Evolutionary conservation across 2,888 invertebrate genomes (phyloP).

Genomic region (Rotaria macrura): DNA sequence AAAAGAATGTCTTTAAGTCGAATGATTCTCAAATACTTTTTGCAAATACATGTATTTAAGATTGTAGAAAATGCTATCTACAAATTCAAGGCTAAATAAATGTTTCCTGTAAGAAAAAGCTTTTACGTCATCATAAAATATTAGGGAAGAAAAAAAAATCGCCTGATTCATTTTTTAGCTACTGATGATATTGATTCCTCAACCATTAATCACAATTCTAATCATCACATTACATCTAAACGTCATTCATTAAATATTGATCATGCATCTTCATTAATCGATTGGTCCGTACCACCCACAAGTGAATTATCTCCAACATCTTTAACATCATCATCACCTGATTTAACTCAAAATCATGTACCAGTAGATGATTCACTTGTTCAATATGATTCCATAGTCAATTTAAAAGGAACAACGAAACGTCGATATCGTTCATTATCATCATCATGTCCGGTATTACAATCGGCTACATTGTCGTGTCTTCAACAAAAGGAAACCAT

Average conservation of each 20-base stretch:
- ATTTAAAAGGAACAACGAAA: not conserved
- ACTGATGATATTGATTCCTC: not conserved
- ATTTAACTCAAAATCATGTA: not conserved
- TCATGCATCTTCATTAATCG: not conserved
- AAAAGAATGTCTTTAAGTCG: too few relatives aligned
- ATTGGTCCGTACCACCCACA: not conserved
- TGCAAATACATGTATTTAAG: too few relatives aligned
- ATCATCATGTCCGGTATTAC: not conserved
- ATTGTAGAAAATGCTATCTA: too few relatives aligned
- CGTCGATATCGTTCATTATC: not conserved
- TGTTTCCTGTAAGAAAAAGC: too few relatives aligned
- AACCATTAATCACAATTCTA: not conserved
- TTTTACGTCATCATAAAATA: too few relatives aligned
- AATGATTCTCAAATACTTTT: too few relatives aligned
- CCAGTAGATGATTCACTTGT: not conserved
- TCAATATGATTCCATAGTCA: not conserved
- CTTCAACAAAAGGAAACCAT: not conserved
- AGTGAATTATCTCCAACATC: constrained; percentile 5
- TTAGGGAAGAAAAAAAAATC: not conserved
- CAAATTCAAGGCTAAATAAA: too few relatives aligned
- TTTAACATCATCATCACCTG: constrained; percentile 15
- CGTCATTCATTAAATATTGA: not conserved
- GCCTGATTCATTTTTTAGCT: not conserved
- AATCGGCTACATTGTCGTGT: not conserved
- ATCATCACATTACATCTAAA: not conserved